phyloP scores from a whole-genome alignment of 1,140 invertebrate species.

The Metaphire vulgaris region DNA sequence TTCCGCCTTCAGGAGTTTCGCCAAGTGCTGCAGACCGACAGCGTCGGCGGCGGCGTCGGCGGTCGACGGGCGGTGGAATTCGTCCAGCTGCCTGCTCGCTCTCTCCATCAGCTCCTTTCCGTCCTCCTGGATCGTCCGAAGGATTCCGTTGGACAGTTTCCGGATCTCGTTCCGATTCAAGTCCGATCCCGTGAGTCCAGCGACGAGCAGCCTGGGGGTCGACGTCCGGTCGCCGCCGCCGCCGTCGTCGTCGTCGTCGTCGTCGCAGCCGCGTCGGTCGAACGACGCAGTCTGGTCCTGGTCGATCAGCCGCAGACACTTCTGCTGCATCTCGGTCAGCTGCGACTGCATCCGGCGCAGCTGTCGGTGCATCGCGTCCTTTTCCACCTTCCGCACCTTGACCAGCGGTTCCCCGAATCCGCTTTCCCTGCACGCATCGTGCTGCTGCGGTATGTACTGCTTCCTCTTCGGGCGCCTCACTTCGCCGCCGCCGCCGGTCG shows the following conservation, averaged over 20 bases:
- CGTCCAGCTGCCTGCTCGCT: constrained; percentile 39
- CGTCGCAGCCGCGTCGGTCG: too few species aligned
- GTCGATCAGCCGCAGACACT: constrained; percentile 77
- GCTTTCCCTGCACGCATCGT: constrained; percentile 58
- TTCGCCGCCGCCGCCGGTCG: too few species aligned
- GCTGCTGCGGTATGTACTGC: constrained; percentile 91
- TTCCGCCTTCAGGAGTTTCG: constrained; percentile 80
- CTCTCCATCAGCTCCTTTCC: constrained; percentile 33
- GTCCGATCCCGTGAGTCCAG: not conserved
- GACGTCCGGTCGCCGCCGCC: not conserved
- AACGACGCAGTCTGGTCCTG: too few species aligned
- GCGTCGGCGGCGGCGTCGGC: constrained; percentile 56
- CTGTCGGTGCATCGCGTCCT: constrained; percentile 73
- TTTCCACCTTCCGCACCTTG: constrained; percentile 58
- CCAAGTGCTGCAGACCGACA: constrained; percentile 70
- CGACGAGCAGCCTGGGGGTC: not conserved
- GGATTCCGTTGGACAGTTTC: not conserved
- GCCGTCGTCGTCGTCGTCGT: not conserved
- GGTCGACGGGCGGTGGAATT: constrained; percentile 60
- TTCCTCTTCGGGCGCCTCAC: constrained; percentile 76
- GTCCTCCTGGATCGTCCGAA: constrained; percentile 29
- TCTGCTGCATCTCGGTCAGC: constrained; percentile 80
- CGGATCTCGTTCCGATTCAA: not conserved
- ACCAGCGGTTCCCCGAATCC: constrained; percentile 38
- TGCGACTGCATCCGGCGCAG: constrained; percentile 79